These are phyloP conservation scores for Ameiurus melas DNA, from an alignment of 2,113 vertebrate species.

Conservation along the genomic window DNA sequence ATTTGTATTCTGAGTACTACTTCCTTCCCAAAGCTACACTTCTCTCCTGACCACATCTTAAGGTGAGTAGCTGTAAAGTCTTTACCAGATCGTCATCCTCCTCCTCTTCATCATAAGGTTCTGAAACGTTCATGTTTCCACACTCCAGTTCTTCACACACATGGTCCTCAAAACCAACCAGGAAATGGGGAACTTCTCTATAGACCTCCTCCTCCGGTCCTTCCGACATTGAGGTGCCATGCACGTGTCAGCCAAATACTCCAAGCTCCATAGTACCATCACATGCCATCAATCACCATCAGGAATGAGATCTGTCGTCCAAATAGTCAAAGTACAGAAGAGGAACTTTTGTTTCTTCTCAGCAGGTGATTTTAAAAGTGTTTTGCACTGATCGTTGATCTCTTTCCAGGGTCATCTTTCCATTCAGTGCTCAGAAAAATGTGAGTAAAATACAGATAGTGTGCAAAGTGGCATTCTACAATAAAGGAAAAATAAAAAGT, in stretches of 20 bases:
- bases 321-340: background rate
- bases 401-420: constrained; percentile 26
- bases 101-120: constrained; percentile 44
- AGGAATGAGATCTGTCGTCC: constrained; percentile 4
- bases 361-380: background rate
- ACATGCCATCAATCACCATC: constrained; percentile 39
- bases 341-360: background rate
- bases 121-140: constrained; percentile 77
- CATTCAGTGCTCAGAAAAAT: background rate
- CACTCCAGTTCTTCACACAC: constrained; percentile 72
- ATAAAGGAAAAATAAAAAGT: background rate
- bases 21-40: background rate
- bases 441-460: background rate
- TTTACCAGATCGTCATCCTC: constrained; percentile 49
- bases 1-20: background rate
- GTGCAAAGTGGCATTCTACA: constrained; percentile 9
- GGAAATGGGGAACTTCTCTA: constrained; percentile 73
- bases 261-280: constrained; percentile 58
- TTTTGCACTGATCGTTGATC: background rate
- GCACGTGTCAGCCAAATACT: constrained; percentile 58
- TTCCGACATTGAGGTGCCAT: constrained; percentile 80
- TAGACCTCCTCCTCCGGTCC: constrained; percentile 61
- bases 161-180: constrained; percentile 80
- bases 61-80: background rate
- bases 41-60: background rate